Percentiles rank a stretch among this genome's conserved stretches.
Conservation (phyloP, 2,888 invertebrate genomes). For the Rhamnusium bicolor region DNA sequence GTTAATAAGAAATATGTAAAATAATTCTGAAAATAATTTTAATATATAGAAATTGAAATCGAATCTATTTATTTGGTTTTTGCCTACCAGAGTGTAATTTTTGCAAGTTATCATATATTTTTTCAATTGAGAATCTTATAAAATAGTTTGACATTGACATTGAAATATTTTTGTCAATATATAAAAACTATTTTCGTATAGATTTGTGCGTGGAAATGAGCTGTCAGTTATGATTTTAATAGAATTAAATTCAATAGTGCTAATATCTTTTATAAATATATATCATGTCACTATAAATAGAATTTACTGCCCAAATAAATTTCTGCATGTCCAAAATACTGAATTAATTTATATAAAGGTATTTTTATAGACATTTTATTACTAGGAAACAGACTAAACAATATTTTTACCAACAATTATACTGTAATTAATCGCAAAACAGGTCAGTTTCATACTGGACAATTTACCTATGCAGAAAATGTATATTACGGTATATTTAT, state of each 20-base stretch:
- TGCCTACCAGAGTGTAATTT: too few relatives aligned
- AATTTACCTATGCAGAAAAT: not conserved
- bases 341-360: not conserved
- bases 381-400: too few relatives aligned
- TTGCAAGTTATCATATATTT: too few relatives aligned
- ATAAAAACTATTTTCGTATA: not conserved
- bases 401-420: not conserved
- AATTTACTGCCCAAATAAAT: not conserved
- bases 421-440: too few relatives aligned
- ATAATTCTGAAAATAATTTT: too few relatives aligned
- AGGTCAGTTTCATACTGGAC: not conserved
- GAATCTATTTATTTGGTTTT: too few relatives aligned
- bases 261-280: not conserved
- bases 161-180: not conserved
- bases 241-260: not conserved
- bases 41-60: too few relatives aligned
- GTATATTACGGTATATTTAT: not conserved
- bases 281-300: not conserved
- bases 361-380: not conserved
- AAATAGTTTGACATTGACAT: not conserved
- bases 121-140: too few relatives aligned
- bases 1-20: too few relatives aligned
- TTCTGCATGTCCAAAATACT: not conserved
- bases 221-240: not conserved
- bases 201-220: not conserved